Conservation (phyloP, 2,113 vertebrate genomes). For the Natator depressus region DNA sequence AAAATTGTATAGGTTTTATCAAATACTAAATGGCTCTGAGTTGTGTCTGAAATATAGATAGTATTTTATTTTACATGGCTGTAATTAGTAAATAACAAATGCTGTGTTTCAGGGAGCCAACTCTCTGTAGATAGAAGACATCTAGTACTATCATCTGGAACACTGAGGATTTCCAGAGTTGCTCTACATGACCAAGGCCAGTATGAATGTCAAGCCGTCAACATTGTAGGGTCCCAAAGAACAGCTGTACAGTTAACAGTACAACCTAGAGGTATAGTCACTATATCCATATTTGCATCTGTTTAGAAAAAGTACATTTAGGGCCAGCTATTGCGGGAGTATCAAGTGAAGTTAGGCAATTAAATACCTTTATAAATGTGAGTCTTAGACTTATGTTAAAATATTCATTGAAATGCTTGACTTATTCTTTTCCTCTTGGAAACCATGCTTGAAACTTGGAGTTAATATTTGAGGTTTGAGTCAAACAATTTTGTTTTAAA, state of each 20-base stretch:
- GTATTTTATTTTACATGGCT: not conserved
- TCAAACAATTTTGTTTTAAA: not conserved
- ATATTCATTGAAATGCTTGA: not conserved
- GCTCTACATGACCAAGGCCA: constrained; percentile 95
- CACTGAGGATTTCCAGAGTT: constrained; percentile 89
- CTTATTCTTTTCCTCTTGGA: not conserved
- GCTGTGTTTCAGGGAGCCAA: constrained; percentile 83
- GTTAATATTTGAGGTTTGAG: not conserved
- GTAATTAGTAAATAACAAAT: not conserved
- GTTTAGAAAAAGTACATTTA: not conserved
- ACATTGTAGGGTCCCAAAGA: constrained; percentile 89
- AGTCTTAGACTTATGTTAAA: not conserved
- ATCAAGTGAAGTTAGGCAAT: not conserved
- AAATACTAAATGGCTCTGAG: not conserved
- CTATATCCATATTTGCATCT: not conserved
- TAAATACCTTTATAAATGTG: not conserved
- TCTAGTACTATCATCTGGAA: constrained; percentile 87
- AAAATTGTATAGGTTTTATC: not conserved
- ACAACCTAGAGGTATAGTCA: constrained; percentile 88
- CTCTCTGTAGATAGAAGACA: constrained; percentile 91
- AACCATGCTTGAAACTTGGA: not conserved
- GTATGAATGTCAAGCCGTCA: constrained; percentile 97
- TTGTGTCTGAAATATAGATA: not conserved
- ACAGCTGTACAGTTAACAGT: constrained; percentile 86
- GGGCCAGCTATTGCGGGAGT: not conserved